These are phyloP conservation scores for Bursaphelenchus mucronatus DNA, from an alignment of 1,140 invertebrate species.

Conservation along the genomic window DNA sequence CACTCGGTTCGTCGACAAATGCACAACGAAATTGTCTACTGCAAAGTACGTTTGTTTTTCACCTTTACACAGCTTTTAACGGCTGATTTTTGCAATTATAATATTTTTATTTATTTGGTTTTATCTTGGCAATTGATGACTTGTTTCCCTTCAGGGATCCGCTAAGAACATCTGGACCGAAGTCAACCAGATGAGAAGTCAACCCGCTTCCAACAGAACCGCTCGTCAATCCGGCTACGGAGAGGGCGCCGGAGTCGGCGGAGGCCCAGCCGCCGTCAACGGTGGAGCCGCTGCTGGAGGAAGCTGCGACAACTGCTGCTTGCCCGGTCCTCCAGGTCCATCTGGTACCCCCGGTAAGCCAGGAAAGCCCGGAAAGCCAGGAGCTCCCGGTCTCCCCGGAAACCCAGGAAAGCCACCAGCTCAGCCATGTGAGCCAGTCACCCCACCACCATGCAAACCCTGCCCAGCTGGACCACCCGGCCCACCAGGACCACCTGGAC, in stretches of 20 bases:
- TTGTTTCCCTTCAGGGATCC: slow-evolving; percentile 29
- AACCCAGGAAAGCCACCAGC: slow-evolving; percentile 20
- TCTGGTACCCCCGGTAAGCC: slow-evolving; percentile 24
- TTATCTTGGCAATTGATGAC: too few relatives aligned
- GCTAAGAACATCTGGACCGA: slow-evolving; percentile 59
- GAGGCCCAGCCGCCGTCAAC: slow-evolving; percentile 11
- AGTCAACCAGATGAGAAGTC: slow-evolving; percentile 46
- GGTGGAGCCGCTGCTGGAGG: slow-evolving; percentile 14
- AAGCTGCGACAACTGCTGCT: slow-evolving; percentile 16
- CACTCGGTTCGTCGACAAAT: slow-evolving; percentile 44
- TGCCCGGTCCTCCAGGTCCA: slow-evolving; percentile 18
- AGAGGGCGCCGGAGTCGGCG: slow-evolving; percentile 14
- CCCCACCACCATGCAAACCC: slow-evolving; percentile 19
- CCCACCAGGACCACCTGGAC: slow-evolving; percentile 21
- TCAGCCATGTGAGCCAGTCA: slow-evolving; percentile 17
- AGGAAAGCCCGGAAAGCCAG: slow-evolving; percentile 23
- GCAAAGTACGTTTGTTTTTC: slow-evolving; percentile 22
- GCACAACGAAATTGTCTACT: slow-evolving; percentile 51
- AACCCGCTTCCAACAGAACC: slow-evolving; percentile 38
- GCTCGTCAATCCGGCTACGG: slow-evolving; percentile 46
- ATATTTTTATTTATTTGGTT: too few relatives aligned
- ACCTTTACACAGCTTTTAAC: too few relatives aligned
- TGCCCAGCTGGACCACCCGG: slow-evolving; percentile 30
- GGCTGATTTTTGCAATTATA: too few relatives aligned
- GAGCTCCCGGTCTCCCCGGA: slow-evolving; percentile 22